Base-by-base conservation (phyloP, 1,140 invertebrate genomes). In the Condylostylus longicornis region DNA sequence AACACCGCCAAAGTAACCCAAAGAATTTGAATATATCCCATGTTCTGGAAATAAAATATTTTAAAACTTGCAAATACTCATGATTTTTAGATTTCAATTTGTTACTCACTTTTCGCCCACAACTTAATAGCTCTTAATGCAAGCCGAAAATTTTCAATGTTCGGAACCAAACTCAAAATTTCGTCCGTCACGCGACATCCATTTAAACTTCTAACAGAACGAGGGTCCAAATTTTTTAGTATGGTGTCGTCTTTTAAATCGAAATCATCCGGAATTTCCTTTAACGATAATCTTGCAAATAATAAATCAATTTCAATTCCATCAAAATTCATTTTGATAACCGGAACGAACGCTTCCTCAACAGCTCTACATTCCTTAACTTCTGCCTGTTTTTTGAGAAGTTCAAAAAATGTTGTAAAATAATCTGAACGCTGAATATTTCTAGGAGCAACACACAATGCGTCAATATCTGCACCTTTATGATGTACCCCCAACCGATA, bases 251-350 rank as follows among this genome's bases (percentile, higher is more conserved):
- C 90, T 44, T 75, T 70, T 6, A 98, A 67, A 66, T 97, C 86
- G 67, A 76, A 75, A 10, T 71, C 70, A 50, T 75, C 74, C 20
- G 86, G 79, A 60, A 98, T 90, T 64, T 91, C 85, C 57, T 94
- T 94, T 1, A 94, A 65, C 14, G 89, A 82, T 25, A 99, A 64
- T 41, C 87, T 72, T 0, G 94, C 91, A 67, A 99, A 98, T 33
- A 98, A 61, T 77, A 98, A 84, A 72, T 99, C 96, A 42, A 96
- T 89, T 69, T 97, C 95, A 48, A 99, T 97, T 17, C 88, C 89
- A 70, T 95, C 87, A 66, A 98, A 98, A 55, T 88, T 89, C 85
- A 98, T 93, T 70, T 98, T 98, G 35, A 99, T 97, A 3, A 98
- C 90, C 14, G 96, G 96, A 37, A 99, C 96, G 69, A 89, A 99